Percentiles rank a stretch among this genome's conserved stretches.
phyloP scores from a whole-genome alignment of 2,113 vertebrate genomes.

The Ictalurus furcatus region DNA sequence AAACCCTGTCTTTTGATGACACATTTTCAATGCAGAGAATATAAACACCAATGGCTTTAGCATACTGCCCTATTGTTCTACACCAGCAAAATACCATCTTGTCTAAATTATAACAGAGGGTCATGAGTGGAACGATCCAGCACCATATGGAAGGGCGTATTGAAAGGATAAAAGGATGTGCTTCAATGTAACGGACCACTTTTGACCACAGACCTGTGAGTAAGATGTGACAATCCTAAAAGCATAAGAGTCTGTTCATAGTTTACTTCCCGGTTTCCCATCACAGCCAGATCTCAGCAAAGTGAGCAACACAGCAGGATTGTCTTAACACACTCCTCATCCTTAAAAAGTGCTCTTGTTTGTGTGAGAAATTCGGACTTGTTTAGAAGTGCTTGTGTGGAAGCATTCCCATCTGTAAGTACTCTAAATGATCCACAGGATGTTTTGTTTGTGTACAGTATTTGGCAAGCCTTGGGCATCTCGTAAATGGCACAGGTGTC shows the following conservation, averaged over 20 bases:
- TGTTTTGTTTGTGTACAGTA: constrained; percentile 37
- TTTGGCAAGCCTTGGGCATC: constrained; percentile 21
- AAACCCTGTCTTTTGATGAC: constrained; percentile 39
- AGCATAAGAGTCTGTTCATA: neutral
- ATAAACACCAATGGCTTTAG: constrained; percentile 34
- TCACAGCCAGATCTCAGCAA: neutral
- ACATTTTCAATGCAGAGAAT: constrained; percentile 26
- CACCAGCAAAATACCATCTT: constrained; percentile 47
- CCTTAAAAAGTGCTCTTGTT: neutral
- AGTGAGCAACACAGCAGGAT: neutral
- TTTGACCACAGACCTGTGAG: constrained; percentile 20
- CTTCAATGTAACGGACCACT: constrained; percentile 6
- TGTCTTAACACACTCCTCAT: neutral
- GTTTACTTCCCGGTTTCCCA: neutral
- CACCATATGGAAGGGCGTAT: constrained; percentile 13
- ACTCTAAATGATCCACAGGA: constrained; percentile 34
- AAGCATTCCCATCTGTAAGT: constrained; percentile 39
- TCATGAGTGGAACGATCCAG: constrained; percentile 23
- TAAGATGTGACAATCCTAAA: neutral
- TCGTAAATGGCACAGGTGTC: constrained; percentile 47
- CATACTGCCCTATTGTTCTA: constrained; percentile 38
- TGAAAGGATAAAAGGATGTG: neutral
- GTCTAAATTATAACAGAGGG: constrained; percentile 30
- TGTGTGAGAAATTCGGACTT: neutral
- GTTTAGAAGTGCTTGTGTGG: constrained; percentile 8